Conservation (phyloP, 1,140 invertebrate genomes). For the Galendromus occidentalis region DNA sequence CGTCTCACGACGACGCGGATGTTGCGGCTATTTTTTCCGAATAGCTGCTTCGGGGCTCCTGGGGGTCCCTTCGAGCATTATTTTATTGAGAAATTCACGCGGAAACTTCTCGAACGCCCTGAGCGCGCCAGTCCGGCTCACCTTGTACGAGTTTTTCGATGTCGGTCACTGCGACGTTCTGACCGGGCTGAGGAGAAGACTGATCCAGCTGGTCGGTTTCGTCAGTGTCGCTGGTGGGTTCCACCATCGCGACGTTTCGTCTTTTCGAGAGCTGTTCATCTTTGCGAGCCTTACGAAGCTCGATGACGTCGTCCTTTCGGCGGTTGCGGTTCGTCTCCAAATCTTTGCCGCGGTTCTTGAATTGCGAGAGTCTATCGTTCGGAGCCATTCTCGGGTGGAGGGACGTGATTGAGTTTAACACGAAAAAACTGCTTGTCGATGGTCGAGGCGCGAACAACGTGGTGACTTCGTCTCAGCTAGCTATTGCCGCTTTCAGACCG, state of each 20-base stretch:
- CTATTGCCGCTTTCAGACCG: too few relatives aligned
- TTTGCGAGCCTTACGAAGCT: slow-evolving; percentile 70
- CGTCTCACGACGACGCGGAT: too few relatives aligned
- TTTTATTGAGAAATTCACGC: too few relatives aligned
- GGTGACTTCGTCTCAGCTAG: too few relatives aligned
- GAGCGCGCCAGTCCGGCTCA: background rate
- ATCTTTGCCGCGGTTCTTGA: background rate
- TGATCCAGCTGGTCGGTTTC: slow-evolving; percentile 19
- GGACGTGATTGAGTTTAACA: too few relatives aligned
- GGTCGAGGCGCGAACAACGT: too few relatives aligned
- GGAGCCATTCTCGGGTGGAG: background rate
- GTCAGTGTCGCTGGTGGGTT: slow-evolving; percentile 27
- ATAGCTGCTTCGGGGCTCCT: too few relatives aligned
- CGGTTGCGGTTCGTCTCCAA: slow-evolving; percentile 37
- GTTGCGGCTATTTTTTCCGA: too few relatives aligned
- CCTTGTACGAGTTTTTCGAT: slow-evolving; percentile 21
- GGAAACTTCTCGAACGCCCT: too few relatives aligned
- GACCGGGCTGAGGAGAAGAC: slow-evolving; percentile 34
- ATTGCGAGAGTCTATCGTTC: background rate
- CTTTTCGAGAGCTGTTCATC: slow-evolving; percentile 82
- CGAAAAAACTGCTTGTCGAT: too few relatives aligned
- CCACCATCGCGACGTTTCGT: slow-evolving; percentile 47
- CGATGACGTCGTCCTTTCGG: slow-evolving; percentile 60
- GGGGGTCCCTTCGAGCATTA: too few relatives aligned
- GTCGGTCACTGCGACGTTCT: slow-evolving; percentile 23